Conservation (phyloP, 37 sponge, comb jelly and placozoan species). For the Oopsacas minuta region DNA sequence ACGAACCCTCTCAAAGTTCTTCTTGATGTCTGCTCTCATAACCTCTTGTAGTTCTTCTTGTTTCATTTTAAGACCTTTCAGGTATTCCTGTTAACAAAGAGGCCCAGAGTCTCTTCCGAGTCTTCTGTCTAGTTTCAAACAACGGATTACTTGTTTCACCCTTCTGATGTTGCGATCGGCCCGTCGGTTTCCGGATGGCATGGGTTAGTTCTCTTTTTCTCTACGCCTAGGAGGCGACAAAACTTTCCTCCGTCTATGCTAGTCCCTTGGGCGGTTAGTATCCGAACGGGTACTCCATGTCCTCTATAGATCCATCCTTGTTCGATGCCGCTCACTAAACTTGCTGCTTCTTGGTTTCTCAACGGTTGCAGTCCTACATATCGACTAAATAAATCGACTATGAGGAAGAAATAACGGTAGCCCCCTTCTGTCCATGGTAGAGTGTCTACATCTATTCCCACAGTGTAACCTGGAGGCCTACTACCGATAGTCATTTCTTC, state of each 20-base stretch:
- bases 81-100: constrained; percentile 10
- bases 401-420: constrained; percentile 12
- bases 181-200: not conserved
- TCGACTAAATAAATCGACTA: not conserved
- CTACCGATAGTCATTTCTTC: constrained; percentile 6
- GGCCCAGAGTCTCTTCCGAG: not conserved
- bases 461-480: not conserved
- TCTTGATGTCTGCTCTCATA: not conserved
- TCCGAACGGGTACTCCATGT: too few relatives aligned
- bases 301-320: too few relatives aligned
- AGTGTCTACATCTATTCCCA: not conserved
- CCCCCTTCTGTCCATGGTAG: constrained; percentile 14
- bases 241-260: too few relatives aligned
- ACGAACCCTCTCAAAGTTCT: not conserved
- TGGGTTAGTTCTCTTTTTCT: not conserved
- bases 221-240: not conserved
- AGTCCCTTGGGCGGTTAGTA: too few relatives aligned
- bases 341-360: not conserved
- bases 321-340: too few relatives aligned
- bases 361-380: not conserved
- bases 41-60: not conserved
- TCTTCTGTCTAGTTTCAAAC: not conserved
- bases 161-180: not conserved
- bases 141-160: constrained; percentile 10
- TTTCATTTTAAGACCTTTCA: not conserved